Conservation (phyloP, 2,888 invertebrate genomes). For the Scaptomyza polygonia region DNA sequence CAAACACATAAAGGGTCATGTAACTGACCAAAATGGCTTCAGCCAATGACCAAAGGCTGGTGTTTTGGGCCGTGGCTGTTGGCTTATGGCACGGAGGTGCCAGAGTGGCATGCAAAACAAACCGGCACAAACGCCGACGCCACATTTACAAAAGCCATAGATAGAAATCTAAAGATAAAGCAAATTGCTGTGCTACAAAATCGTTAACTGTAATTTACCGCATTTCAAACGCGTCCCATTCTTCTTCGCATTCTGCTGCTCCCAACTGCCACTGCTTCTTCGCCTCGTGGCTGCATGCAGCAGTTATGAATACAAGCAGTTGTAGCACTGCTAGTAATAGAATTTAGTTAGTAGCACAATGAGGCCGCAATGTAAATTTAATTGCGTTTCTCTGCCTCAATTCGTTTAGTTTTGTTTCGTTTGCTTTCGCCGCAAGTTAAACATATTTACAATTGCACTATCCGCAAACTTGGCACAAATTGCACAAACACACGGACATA, state of each 20-base stretch:
- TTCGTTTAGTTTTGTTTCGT: background rate
- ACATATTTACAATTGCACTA: slow-evolving; percentile 37
- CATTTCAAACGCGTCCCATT: slow-evolving; percentile 68
- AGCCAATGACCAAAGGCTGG: slow-evolving; percentile 57
- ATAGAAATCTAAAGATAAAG: slow-evolving; percentile 75
- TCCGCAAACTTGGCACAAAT: slow-evolving; percentile 38
- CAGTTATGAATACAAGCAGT: slow-evolving; percentile 53
- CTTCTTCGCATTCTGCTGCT: slow-evolving; percentile 18
- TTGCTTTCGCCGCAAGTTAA: slow-evolving; percentile 24
- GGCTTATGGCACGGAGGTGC: slow-evolving; percentile 38
- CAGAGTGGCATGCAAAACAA: slow-evolving; percentile 71
- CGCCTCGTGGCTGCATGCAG: slow-evolving; percentile 32
- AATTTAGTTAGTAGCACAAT: slow-evolving; percentile 13
- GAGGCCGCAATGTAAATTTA: slow-evolving; percentile 52
- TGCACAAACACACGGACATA: slow-evolving; percentile 14
- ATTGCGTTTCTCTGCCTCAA: slow-evolving; percentile 48
- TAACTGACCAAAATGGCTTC: slow-evolving; percentile 55
- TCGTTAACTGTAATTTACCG: slow-evolving; percentile 80
- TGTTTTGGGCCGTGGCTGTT: slow-evolving; percentile 6
- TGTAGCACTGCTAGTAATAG: slow-evolving; percentile 3
- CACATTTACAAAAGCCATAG: slow-evolving; percentile 71
- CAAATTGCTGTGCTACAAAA: slow-evolving; percentile 80
- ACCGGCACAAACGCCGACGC: slow-evolving; percentile 61
- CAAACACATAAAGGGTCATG: slow-evolving; percentile 10
- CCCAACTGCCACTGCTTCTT: background rate